These are phyloP conservation scores for Esox lucius DNA, from an alignment of 2,797 vertebrate species.

Conservation along the genomic window DNA sequence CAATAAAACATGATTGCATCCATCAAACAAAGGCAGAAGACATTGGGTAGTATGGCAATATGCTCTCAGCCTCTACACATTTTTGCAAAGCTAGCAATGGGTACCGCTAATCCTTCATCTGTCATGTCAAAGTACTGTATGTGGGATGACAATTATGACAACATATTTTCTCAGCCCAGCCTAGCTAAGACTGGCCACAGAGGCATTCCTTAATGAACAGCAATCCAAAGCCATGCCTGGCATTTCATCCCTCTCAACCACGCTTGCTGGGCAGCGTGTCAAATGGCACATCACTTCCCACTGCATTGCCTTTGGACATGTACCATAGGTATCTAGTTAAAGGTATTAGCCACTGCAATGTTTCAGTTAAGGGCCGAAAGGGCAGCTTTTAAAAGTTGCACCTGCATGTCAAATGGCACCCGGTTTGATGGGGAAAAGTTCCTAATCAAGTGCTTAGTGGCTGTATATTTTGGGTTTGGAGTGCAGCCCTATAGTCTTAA, in stretches of 20 bases:
- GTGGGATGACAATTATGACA: slow-evolving; percentile 25
- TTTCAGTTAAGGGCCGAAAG: too few species aligned
- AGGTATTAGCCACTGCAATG: background rate
- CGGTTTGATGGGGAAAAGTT: too few species aligned
- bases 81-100: background rate
- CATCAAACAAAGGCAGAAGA: background rate
- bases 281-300: background rate
- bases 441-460: too few species aligned
- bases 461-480: too few species aligned
- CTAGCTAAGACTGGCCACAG: slow-evolving; percentile 40
- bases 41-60: background rate
- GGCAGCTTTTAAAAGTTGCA: too few species aligned
- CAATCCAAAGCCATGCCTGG: slow-evolving; percentile 71
- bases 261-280: slow-evolving; percentile 19
- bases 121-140: slow-evolving; percentile 24
- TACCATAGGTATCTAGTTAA: background rate
- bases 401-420: too few species aligned
- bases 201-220: slow-evolving; percentile 67
- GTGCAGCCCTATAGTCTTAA: too few species aligned
- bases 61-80: background rate
- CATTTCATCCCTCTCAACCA: slow-evolving; percentile 61
- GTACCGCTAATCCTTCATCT: slow-evolving; percentile 15
- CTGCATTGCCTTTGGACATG: background rate
- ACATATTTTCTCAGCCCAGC: slow-evolving; percentile 29
- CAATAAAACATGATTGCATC: background rate